Percentiles rank a stretch among this genome's conserved stretches.
Evolutionary conservation across 2,888 invertebrate species (phyloP).

Genomic region (Horisme vitalbata): DNA sequence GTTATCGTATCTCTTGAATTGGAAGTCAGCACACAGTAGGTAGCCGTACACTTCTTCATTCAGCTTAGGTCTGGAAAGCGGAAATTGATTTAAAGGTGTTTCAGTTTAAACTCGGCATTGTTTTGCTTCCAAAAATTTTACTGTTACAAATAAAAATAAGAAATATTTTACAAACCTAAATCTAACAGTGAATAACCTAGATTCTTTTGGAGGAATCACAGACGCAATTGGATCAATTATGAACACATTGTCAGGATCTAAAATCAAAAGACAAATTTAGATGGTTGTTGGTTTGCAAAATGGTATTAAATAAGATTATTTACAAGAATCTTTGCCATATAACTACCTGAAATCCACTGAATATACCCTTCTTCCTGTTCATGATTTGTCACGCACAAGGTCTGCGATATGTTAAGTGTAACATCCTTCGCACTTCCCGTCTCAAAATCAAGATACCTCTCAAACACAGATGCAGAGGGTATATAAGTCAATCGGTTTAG

Average conservation of each 20-base stretch:
- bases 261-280: slow-evolving; percentile 30
- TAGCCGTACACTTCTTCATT: slow-evolving; percentile 66
- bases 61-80: slow-evolving; percentile 57
- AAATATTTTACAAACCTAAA: too few relatives aligned
- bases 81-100: too few relatives aligned
- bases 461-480: slow-evolving; percentile 69
- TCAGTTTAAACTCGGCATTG: too few relatives aligned
- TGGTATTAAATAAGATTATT: background rate
- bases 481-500: slow-evolving; percentile 60
- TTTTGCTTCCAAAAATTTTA: too few relatives aligned
- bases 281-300: too few relatives aligned
- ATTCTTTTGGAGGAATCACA: slow-evolving; percentile 67
- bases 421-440: slow-evolving; percentile 61
- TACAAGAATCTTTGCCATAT: background rate
- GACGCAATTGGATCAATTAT: slow-evolving; percentile 65
- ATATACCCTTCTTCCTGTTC: slow-evolving; percentile 65
- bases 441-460: slow-evolving; percentile 69
- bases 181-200: slow-evolving; percentile 68
- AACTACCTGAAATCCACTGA: slow-evolving; percentile 70
- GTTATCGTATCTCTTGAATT: slow-evolving; percentile 48
- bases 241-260: slow-evolving; percentile 72
- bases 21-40: slow-evolving; percentile 69
- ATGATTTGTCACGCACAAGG: slow-evolving; percentile 72
- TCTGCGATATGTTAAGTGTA: slow-evolving; percentile 71
- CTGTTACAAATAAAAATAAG: too few relatives aligned